These are phyloP conservation scores for Malurus melanocephalus DNA, from an alignment of 2,113 vertebrate genomes.

Conservation along the genomic window DNA sequence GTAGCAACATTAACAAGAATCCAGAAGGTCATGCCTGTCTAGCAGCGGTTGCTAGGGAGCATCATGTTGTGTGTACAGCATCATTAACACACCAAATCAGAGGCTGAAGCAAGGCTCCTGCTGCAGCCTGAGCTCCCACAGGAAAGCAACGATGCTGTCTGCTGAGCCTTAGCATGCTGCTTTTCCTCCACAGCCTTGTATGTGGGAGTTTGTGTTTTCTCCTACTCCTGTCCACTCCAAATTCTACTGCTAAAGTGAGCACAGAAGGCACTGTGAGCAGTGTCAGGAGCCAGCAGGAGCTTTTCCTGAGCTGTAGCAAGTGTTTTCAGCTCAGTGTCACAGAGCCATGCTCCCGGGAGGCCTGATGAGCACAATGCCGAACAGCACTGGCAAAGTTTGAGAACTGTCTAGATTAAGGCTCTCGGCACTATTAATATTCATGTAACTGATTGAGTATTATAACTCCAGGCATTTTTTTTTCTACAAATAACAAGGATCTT, in stretches of 20 bases:
- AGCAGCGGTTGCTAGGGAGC: slow-evolving; percentile 6
- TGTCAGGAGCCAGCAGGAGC: rapidly evolving
- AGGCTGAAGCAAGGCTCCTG: background rate
- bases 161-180: background rate
- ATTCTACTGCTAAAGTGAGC: background rate
- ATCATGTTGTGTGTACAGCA: background rate
- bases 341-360: background rate
- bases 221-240: background rate
- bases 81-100: background rate
- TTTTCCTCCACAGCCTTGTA: background rate
- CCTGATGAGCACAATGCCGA: background rate
- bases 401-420: background rate
- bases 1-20: background rate
- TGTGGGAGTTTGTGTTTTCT: background rate
- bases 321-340: background rate
- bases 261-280: background rate
- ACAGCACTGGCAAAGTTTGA: background rate
- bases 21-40: background rate
- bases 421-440: background rate
- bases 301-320: background rate
- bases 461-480: background rate
- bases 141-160: background rate
- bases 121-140: background rate
- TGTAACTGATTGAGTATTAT: background rate
- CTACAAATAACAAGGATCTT: background rate